Percentiles rank a stretch among this genome's conserved stretches.
Conservation (phyloP, 2,888 invertebrate genomes). For the Leuctra nigra region DNA sequence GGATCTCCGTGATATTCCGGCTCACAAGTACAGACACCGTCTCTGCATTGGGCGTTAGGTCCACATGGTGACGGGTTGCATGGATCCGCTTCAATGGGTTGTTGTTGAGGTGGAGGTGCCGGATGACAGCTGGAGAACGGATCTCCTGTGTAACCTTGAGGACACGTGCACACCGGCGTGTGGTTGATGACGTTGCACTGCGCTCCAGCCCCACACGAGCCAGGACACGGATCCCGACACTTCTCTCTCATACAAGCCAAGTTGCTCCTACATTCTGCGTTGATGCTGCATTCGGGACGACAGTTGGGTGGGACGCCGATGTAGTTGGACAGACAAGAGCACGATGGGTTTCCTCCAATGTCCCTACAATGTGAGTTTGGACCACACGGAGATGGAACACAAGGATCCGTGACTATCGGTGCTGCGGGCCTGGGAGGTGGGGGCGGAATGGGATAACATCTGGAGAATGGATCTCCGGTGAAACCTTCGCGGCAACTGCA, state of each 20-base stretch:
- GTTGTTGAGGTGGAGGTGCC: slow-evolving; percentile 34
- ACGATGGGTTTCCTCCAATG: slow-evolving; percentile 44
- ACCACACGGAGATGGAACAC: slow-evolving; percentile 58
- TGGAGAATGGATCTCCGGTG: slow-evolving; percentile 70
- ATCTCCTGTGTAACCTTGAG: slow-evolving; percentile 63
- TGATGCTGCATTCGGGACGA: slow-evolving; percentile 33
- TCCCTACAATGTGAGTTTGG: slow-evolving; percentile 41
- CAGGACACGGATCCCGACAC: slow-evolving; percentile 36
- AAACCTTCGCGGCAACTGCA: slow-evolving; percentile 62
- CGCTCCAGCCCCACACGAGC: slow-evolving; percentile 35
- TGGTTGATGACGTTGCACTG: slow-evolving; percentile 34
- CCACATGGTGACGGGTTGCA: slow-evolving; percentile 46
- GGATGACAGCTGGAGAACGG: slow-evolving; percentile 51
- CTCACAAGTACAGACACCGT: slow-evolving; percentile 43
- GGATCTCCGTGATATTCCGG: slow-evolving; percentile 49
- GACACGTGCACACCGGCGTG: slow-evolving; percentile 58
- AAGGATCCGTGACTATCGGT: slow-evolving; percentile 42
- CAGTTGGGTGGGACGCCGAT: slow-evolving; percentile 33
- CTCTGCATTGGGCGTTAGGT: slow-evolving; percentile 55
- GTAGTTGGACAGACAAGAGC: slow-evolving; percentile 35
- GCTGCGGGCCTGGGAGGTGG: slow-evolving; percentile 36
- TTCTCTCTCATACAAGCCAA: slow-evolving; percentile 35
- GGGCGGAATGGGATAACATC: slow-evolving; percentile 50
- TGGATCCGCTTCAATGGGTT: slow-evolving; percentile 47
- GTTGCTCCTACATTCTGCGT: slow-evolving; percentile 34